Evolutionary conservation across 1,140 invertebrate species (phyloP).

Genomic region (Drosophila pachea): DNA sequence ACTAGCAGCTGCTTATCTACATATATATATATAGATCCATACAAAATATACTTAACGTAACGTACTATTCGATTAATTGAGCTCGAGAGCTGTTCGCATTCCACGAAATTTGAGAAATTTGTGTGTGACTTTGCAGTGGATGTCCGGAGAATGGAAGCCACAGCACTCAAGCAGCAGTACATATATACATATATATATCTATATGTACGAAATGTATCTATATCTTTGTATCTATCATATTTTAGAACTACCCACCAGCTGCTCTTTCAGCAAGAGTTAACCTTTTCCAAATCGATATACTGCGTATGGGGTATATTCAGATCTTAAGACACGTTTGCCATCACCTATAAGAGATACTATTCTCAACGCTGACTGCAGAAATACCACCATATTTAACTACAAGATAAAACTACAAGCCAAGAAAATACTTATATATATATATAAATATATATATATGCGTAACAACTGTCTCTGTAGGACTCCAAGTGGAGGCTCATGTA

Average conservation of each 20-base stretch:
- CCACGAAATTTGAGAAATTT: conserved; percentile 7
- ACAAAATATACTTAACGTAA: too few relatives aligned
- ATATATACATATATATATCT: too few relatives aligned
- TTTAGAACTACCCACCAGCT: conserved; percentile 66
- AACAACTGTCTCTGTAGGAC: conserved; percentile 37
- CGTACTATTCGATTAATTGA: not conserved
- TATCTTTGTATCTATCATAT: conserved; percentile 33
- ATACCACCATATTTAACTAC: conserved; percentile 71
- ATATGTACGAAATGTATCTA: conserved; percentile 23
- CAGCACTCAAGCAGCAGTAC: conserved; percentile 11
- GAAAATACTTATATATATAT: conserved; percentile 50
- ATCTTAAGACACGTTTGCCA: conserved; percentile 59
- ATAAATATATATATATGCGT: conserved; percentile 60
- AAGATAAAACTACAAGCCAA: conserved; percentile 43
- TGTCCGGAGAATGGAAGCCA: conserved; percentile 21
- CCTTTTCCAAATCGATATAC: conserved; percentile 27
- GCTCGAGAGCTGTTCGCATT: not conserved
- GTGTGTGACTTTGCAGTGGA: conserved; percentile 11
- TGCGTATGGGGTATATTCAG: conserved; percentile 26
- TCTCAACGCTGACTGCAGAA: conserved; percentile 78
- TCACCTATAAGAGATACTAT: conserved; percentile 71
- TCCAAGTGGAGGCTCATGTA: conserved; percentile 53
- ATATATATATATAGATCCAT: not conserved
- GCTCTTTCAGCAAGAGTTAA: conserved; percentile 58
- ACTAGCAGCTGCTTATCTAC: conserved; percentile 31